Percentiles rank a stretch among this genome's conserved stretches.
These are phyloP conservation scores for Nasonovia ribisnigri DNA, from an alignment of 2,888 invertebrate species.

Conservation along the genomic window DNA sequence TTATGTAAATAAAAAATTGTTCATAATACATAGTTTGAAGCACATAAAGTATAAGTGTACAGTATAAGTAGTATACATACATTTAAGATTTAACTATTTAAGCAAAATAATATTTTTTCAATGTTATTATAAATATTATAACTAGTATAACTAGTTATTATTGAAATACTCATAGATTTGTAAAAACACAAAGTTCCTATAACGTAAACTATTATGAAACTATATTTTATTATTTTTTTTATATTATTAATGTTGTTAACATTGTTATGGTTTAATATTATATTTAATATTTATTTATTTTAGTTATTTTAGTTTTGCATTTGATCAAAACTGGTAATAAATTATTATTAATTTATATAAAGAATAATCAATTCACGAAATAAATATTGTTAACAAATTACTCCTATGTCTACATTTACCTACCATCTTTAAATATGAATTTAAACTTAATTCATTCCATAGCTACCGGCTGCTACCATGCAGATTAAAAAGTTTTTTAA, in stretches of 20 bases:
- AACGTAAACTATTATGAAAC: not conserved
- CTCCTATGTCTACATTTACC: not conserved
- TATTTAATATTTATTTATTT: not conserved
- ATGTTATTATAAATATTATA: not conserved
- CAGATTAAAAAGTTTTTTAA: not conserved
- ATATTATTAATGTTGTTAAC: too few relatives aligned
- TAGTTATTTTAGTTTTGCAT: not conserved
- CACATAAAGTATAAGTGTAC: not conserved
- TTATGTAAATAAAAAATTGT: not conserved
- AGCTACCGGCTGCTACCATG: not conserved
- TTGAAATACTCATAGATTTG: not conserved
- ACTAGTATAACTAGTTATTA: not conserved
- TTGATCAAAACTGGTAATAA: not conserved
- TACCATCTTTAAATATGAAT: not conserved
- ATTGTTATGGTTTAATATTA: not conserved
- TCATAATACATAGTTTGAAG: not conserved
- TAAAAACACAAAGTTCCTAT: too few relatives aligned
- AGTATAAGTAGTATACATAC: too few relatives aligned
- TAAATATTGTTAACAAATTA: not conserved
- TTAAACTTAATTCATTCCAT: not conserved
- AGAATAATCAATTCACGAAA: not conserved
- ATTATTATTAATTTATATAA: not conserved
- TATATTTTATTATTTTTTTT: too few relatives aligned
- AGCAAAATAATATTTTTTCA: not conserved
- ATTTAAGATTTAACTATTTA: not conserved